Evolutionary conservation across 1,140 invertebrate species (phyloP), one percentile per base, ranked within the genome.

Genomic region (Diuraphis noxia): DNA sequence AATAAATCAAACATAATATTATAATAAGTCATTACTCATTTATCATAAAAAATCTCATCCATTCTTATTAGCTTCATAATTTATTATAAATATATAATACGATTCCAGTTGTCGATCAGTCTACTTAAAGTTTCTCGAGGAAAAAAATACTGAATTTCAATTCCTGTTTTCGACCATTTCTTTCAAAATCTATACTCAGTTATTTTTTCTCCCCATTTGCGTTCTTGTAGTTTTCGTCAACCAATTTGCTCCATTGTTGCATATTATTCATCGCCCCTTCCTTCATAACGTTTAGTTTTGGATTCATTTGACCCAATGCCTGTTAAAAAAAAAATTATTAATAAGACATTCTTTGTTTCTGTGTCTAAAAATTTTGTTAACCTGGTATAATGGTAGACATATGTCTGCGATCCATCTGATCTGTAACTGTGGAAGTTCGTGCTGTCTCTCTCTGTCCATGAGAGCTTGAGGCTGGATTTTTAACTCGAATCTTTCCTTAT

Each of bases 401-500:
- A 94, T 94, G 82, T 94, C 94, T 43, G 92, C 92, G 72, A 94
- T 94, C 94, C 94, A 94, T n/a, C 93, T 90, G 30, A 94, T 94
- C 92, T 94, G 94, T 6, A 94, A 92, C 63, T 93, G 93, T 41
- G 94, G 94, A 10, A 94, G 92, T 92, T 94, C 94, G 92, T 94
- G 94, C 38, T 93, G 93, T n/a, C 93, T 92, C 92, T 94, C 94
- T 30, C 94, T 88, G 88, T 94, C 94, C 94, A 94, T 94, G 17
- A 94, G 93, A 8, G 94, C 93, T 90, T 93, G 93, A 0, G 94
- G 94, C 82, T 94, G 93, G 84, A 96, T 94, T 41, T 95, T 94
- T n/a, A 96, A 93, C 93, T 96, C 94, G 85, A 94, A 93, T 92
- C 95, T 94, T 93, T 96, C 96, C 84, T 96, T 95, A 93, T 96